Evolutionary conservation across 2,797 vertebrate species (phyloP).

Genomic region (Chromis chromis): DNA sequence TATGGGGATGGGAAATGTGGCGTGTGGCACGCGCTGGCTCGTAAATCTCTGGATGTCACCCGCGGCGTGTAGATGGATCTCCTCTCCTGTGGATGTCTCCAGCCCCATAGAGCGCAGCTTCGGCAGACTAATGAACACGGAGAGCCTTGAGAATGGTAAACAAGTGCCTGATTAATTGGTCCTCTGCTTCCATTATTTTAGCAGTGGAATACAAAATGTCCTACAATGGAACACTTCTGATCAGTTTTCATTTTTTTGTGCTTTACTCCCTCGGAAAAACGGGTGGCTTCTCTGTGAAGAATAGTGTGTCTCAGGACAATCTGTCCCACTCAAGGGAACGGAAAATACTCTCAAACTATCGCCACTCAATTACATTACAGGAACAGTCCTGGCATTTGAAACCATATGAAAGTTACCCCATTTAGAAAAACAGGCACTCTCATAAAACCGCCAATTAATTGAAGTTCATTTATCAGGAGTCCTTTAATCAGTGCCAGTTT

Average conservation of each 20-base stretch:
- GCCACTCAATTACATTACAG: constrained; percentile 44
- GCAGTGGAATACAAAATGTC: constrained; percentile 63
- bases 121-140: constrained; percentile 80
- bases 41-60: constrained; percentile 84
- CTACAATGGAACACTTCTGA: constrained; percentile 54
- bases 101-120: constrained; percentile 71
- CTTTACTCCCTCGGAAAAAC: constrained; percentile 17
- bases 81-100: constrained; percentile 74
- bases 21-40: constrained; percentile 66
- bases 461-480: constrained; percentile 47
- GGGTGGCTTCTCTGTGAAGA: constrained; percentile 39
- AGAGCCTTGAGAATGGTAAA: constrained; percentile 82
- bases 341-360: constrained; percentile 37
- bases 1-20: constrained; percentile 78
- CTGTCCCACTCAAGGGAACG: constrained; percentile 29
- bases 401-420: constrained; percentile 35
- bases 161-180: constrained; percentile 85
- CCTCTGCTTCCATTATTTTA: constrained; percentile 75
- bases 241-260: constrained; percentile 49
- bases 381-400: constrained; percentile 35
- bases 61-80: constrained; percentile 79
- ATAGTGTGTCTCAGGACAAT: constrained; percentile 16
- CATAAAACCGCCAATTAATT: constrained; percentile 45
- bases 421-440: constrained; percentile 57
- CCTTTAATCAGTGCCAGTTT: constrained; percentile 50